Evolutionary conservation across 2,113 vertebrate genomes (phyloP).

Genomic region (Nothoprocta pentlandii): DNA sequence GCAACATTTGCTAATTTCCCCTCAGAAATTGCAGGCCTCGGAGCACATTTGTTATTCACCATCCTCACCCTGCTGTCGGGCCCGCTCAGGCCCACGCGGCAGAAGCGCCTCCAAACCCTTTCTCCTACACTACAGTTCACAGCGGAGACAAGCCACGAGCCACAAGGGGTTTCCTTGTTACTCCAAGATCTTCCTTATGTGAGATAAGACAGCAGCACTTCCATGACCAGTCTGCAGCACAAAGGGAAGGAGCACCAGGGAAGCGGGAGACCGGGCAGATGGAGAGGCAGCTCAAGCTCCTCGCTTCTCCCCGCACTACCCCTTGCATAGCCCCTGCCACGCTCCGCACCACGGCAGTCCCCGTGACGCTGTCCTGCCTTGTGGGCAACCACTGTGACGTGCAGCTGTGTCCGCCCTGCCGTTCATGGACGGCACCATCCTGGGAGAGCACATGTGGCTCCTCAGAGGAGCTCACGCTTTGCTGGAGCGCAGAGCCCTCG

Average conservation of each 20-base stretch:
- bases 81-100: neutral
- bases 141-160: neutral
- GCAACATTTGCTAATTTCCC: constrained; percentile 41
- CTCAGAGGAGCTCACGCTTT: neutral
- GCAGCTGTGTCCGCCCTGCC: accelerated
- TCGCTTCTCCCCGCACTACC: neutral
- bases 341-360: neutral
- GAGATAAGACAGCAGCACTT: neutral
- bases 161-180: neutral
- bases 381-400: neutral
- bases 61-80: neutral
- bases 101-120: neutral
- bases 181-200: neutral
- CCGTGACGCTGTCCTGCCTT: neutral
- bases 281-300: neutral
- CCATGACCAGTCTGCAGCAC: accelerated
- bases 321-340: no score
- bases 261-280: neutral
- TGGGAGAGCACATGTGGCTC: neutral
- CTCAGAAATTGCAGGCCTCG: neutral
- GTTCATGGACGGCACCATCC: neutral
- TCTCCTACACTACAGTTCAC: neutral
- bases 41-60: neutral
- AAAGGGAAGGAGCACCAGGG: neutral
- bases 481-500: neutral